Conservation (phyloP, 2,888 invertebrate species). For the Andrena chrysosceles region DNA sequence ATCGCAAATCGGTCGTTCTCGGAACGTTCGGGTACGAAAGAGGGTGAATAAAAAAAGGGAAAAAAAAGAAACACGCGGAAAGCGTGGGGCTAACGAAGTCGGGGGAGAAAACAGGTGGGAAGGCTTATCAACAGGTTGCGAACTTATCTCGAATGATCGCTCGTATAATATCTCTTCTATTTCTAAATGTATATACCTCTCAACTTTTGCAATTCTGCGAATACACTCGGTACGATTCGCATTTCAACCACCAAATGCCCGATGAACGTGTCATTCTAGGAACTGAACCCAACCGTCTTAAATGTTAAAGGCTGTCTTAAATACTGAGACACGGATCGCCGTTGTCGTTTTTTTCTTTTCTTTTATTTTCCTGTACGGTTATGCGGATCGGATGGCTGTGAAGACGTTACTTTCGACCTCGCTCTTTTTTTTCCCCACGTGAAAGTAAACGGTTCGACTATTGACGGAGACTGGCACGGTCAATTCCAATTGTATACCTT, state of each 20-base stretch:
- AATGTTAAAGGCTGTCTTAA: slow-evolving; percentile 68
- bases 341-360: slow-evolving; percentile 22
- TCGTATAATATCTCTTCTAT: slow-evolving; percentile 62
- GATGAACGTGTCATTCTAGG: slow-evolving; percentile 75
- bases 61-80: slow-evolving; percentile 6
- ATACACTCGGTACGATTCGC: slow-evolving; percentile 73
- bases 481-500: slow-evolving; percentile 43
- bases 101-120: slow-evolving; percentile 35
- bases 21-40: not conserved
- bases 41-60: not conserved
- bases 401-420: slow-evolving; percentile 22
- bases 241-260: slow-evolving; percentile 78
- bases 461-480: slow-evolving; percentile 28
- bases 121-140: slow-evolving; percentile 59
- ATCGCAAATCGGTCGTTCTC: slow-evolving; percentile 58
- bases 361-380: slow-evolving; percentile 5
- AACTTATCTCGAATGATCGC: slow-evolving; percentile 65
- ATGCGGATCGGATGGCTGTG: slow-evolving; percentile 55
- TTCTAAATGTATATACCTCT: slow-evolving; percentile 61
- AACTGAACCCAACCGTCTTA: slow-evolving; percentile 78
- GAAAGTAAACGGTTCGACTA: slow-evolving; percentile 1
- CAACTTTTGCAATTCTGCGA: slow-evolving; percentile 69
- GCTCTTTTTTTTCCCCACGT: not conserved
- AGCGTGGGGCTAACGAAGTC: slow-evolving; percentile 26
- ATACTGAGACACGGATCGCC: slow-evolving; percentile 60